phyloP scores from a whole-genome alignment of 2,888 invertebrate species.

The Lepidonotus clava region DNA sequence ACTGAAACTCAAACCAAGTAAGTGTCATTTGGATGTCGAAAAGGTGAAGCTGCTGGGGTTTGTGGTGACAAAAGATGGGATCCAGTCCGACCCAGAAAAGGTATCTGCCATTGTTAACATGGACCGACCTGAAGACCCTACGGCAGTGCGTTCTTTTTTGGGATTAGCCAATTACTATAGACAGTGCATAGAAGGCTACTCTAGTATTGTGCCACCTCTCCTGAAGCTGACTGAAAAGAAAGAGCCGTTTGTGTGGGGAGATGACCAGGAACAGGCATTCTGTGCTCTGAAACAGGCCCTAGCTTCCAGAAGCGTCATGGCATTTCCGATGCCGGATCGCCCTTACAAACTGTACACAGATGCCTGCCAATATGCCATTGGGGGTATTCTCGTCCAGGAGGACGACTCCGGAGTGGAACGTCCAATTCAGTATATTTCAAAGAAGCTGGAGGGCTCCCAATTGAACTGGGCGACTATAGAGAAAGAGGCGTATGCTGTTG shows the following conservation, averaged over 20 bases:
- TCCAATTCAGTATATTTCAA: slow-evolving; percentile 51
- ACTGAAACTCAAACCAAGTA: not conserved
- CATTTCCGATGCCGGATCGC: slow-evolving; percentile 16
- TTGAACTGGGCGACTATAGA: slow-evolving; percentile 34
- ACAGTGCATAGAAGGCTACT: slow-evolving; percentile 48
- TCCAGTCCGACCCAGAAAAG: slow-evolving; percentile 60
- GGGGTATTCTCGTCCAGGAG: slow-evolving; percentile 40
- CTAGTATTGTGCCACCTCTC: slow-evolving; percentile 48
- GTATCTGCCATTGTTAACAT: slow-evolving; percentile 51
- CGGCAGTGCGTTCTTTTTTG: slow-evolving; percentile 43
- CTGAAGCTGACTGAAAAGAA: slow-evolving; percentile 34
- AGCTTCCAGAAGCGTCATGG: slow-evolving; percentile 13
- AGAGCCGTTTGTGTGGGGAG: not conserved
- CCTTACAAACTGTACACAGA: slow-evolving; percentile 53
- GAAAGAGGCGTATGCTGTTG: slow-evolving; percentile 49
- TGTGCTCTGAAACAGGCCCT: not conserved
- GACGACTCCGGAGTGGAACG: slow-evolving; percentile 20
- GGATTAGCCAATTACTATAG: slow-evolving; percentile 56
- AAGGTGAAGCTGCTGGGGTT: slow-evolving; percentile 58
- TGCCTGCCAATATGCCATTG: slow-evolving; percentile 20
- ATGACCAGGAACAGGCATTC: slow-evolving; percentile 34
- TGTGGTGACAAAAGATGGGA: slow-evolving; percentile 54
- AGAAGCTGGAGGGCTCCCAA: slow-evolving; percentile 42
- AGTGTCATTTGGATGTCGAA: slow-evolving; percentile 34
- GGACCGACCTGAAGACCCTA: slow-evolving; percentile 33